These are phyloP conservation scores for Microchirus variegatus DNA, from an alignment of 2,797 vertebrate species.

Conservation along the genomic window DNA sequence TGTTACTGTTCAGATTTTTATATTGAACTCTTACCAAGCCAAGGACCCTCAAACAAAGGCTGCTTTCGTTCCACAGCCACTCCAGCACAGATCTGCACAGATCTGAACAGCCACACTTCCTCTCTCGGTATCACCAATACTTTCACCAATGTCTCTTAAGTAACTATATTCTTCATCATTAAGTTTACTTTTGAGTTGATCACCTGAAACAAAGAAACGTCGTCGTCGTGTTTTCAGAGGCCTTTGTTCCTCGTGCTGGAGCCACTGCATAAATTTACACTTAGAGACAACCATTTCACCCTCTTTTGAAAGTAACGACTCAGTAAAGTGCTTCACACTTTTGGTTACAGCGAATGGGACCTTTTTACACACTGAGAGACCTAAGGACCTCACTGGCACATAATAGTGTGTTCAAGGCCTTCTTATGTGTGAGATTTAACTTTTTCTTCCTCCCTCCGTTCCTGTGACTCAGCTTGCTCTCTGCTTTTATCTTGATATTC, in stretches of 20 bases:
- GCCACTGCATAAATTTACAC: constrained; percentile 4
- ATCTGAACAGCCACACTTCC: too few relatives aligned
- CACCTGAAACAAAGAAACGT: not conserved
- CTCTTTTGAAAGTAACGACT: constrained; percentile 24
- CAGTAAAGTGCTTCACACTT: constrained; percentile 23
- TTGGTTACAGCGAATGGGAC: constrained; percentile 8
- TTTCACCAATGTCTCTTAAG: too few relatives aligned
- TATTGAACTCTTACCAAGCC: too few relatives aligned
- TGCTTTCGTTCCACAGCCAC: too few relatives aligned
- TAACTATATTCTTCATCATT: too few relatives aligned
- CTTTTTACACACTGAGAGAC: constrained; percentile 3
- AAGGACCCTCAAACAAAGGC: too few relatives aligned
- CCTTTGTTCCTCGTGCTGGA: not conserved
- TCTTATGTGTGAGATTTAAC: constrained; percentile 5
- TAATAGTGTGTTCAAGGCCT: constrained; percentile 3
- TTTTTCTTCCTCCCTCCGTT: not conserved
- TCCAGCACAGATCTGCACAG: too few relatives aligned
- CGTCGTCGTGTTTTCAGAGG: too few relatives aligned
- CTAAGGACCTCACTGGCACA: constrained; percentile 8
- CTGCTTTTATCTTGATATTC: constrained; percentile 26
- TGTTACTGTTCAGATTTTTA: too few relatives aligned
- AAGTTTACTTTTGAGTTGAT: not conserved
- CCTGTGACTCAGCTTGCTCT: constrained; percentile 14
- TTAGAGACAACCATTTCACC: constrained; percentile 11
- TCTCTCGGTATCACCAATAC: too few relatives aligned